Base-by-base conservation (phyloP, 1,140 invertebrate genomes). In the Mya arenaria region DNA sequence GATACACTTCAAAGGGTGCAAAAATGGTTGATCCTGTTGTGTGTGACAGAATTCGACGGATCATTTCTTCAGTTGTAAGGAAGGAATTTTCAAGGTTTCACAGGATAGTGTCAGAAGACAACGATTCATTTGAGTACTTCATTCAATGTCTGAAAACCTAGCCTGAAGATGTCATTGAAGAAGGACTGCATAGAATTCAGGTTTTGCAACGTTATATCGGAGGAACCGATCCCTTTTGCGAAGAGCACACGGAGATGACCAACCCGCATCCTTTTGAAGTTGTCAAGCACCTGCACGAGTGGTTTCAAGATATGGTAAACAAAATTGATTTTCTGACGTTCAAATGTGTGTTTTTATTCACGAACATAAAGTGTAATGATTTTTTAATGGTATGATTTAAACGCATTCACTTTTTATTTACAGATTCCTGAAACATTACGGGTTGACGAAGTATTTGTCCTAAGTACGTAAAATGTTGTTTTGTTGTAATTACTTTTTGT, bases 241-340 rank as follows among this genome's bases (percentile, higher is more conserved):
- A 1, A 25, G 23, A 56, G 30, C 74, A 78, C 13, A 60, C 0
- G 1, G 58, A 41, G 2, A 32, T 0, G 13, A n/a, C 3, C n/a
- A 25, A 48, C 17, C 74, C 74, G 1, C 74, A 78, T 56, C 0
- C 3, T 2, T 58, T 52, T 66, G 41, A 66, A 13, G 44, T 63
- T 23, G 28, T 32, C 3, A 23, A 56, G 19, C 25, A 66, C 34
- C 25, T 78, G 2, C 34, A 66, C 37, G 62, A 78, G n/a, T 78
- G 74, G 74, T 78, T 78, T 78, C 37, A 25, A n/a, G 63, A 78
- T n/a, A 55, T 36, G 41, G 74, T 78, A 78, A 65, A 15, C 19
- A 17, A 52, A 4, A 52, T 55, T 23, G 6, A 23, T n/a, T 39
- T 4, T 52, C 15, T 13, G 30, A 4, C 37, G 15, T 19, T n/a